Percentiles rank a stretch among this genome's conserved stretches.
Evolutionary conservation across 2,797 vertebrate species (phyloP).

Genomic region (Gallirallus australis): DNA sequence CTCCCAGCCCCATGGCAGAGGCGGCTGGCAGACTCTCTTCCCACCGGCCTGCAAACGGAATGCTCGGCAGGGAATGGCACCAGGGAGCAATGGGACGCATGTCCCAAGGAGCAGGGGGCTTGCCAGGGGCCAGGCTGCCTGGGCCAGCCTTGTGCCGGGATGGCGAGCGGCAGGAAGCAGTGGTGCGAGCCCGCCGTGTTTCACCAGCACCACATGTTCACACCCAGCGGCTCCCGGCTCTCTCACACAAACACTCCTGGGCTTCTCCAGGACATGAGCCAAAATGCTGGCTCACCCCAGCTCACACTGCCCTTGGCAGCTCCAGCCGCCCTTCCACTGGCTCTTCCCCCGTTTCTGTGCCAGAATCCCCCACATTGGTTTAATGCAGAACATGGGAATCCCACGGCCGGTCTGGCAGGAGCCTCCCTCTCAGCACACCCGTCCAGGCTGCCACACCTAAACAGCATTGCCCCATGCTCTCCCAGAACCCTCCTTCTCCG

Average conservation of each 20-base stretch:
- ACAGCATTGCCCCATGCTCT: rapidly evolving
- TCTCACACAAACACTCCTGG: rapidly evolving
- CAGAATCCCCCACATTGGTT: not conserved
- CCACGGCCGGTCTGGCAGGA: not conserved
- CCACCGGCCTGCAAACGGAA: too few relatives aligned
- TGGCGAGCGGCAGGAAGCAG: too few relatives aligned
- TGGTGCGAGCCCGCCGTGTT: not conserved
- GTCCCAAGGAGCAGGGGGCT: too few relatives aligned
- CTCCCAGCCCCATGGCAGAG: too few relatives aligned
- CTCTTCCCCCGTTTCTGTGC: rapidly evolving
- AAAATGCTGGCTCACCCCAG: rapidly evolving
- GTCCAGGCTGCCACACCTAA: rapidly evolving
- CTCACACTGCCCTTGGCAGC: not conserved
- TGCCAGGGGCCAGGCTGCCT: too few relatives aligned
- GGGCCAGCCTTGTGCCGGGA: too few relatives aligned
- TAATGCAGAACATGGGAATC: not conserved
- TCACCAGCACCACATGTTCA: too few relatives aligned
- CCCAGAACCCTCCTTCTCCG: not conserved
- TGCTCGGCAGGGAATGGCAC: too few relatives aligned
- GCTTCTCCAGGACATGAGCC: not conserved
- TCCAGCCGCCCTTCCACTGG: too few relatives aligned
- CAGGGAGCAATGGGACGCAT: too few relatives aligned
- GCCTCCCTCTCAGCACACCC: rapidly evolving
- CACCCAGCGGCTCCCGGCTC: not conserved
- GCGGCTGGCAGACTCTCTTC: too few relatives aligned